These are phyloP conservation scores for Callimorpha dominula DNA, from an alignment of 2,888 invertebrate genomes.

Conservation along the genomic window DNA sequence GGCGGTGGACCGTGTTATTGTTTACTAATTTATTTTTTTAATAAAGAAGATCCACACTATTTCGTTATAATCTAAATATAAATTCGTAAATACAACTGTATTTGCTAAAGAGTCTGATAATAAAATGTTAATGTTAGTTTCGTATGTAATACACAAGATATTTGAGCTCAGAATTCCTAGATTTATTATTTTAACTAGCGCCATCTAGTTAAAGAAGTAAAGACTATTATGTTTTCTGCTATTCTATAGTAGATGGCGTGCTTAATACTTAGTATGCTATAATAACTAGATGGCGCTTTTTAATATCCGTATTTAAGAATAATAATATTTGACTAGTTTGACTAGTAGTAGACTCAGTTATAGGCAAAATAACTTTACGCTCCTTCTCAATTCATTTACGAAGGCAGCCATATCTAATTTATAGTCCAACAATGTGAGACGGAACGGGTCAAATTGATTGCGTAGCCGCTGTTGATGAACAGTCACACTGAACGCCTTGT, in stretches of 20 bases:
- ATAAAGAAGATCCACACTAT: too few relatives aligned
- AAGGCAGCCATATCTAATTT: constrained; percentile 28
- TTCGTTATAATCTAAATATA: too few relatives aligned
- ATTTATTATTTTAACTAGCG: constrained; percentile 20
- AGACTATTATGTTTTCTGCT: constrained; percentile 42
- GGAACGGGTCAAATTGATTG: constrained; percentile 81
- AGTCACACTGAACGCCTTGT: constrained; percentile 60
- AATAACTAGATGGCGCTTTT: constrained; percentile 46
- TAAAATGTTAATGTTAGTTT: too few relatives aligned
- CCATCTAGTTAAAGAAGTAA: constrained; percentile 42
- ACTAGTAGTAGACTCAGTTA: too few relatives aligned
- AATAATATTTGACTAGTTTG: constrained; percentile 4
- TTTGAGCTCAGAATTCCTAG: neutral
- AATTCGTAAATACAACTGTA: too few relatives aligned
- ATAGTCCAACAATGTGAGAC: constrained; percentile 61
- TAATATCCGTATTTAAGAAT: neutral
- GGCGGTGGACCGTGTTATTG: too few relatives aligned
- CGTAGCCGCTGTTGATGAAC: constrained; percentile 73
- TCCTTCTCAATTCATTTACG: constrained; percentile 9
- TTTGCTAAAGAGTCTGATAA: too few relatives aligned
- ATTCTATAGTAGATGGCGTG: constrained; percentile 71
- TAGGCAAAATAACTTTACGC: constrained; percentile 13
- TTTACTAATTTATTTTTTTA: too few relatives aligned
- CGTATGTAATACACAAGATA: neutral
- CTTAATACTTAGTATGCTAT: neutral